phyloP scores from a whole-genome alignment of 2,888 invertebrate species.

The Agrypnus murinus region DNA sequence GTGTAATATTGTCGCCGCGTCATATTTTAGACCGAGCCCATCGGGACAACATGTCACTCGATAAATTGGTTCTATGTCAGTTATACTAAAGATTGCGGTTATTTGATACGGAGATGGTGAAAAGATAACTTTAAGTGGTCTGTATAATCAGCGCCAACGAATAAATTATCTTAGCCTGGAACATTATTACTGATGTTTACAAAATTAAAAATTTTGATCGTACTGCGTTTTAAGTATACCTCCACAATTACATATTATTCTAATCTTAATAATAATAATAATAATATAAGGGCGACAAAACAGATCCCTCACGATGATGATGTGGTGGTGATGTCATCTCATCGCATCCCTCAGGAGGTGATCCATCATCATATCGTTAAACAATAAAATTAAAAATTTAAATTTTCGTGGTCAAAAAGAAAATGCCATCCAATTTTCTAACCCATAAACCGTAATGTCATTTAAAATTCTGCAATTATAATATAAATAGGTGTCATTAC shows the following conservation, averaged over 20 bases:
- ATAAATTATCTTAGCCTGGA: too few relatives aligned
- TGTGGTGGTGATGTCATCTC: background rate
- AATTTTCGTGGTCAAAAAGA: conserved; percentile 52
- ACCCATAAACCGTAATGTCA: conserved; percentile 67
- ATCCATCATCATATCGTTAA: conserved; percentile 47
- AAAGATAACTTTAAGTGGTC: conserved; percentile 40
- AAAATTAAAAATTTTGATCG: too few relatives aligned
- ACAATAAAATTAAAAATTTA: conserved; percentile 50
- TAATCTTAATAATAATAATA: too few relatives aligned
- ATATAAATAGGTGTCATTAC: conserved; percentile 73
- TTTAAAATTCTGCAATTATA: conserved; percentile 72
- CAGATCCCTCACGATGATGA: background rate
- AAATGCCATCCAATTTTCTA: conserved; percentile 63
- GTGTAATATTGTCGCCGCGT: conserved; percentile 72
- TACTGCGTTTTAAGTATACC: too few relatives aligned
- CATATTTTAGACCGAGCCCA: conserved; percentile 68
- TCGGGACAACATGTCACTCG: conserved; percentile 66
- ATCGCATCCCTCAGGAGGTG: conserved; percentile 31
- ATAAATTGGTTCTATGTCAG: conserved; percentile 66
- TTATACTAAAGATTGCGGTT: conserved; percentile 52
- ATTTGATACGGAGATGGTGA: conserved; percentile 50
- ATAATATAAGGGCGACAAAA: background rate
- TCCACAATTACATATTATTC: too few relatives aligned
- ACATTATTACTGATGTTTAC: too few relatives aligned
- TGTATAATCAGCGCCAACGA: conserved; percentile 24